These are phyloP conservation scores for Stenopsyche tienmushanensis DNA, from an alignment of 1,140 invertebrate genomes.

Conservation along the genomic window DNA sequence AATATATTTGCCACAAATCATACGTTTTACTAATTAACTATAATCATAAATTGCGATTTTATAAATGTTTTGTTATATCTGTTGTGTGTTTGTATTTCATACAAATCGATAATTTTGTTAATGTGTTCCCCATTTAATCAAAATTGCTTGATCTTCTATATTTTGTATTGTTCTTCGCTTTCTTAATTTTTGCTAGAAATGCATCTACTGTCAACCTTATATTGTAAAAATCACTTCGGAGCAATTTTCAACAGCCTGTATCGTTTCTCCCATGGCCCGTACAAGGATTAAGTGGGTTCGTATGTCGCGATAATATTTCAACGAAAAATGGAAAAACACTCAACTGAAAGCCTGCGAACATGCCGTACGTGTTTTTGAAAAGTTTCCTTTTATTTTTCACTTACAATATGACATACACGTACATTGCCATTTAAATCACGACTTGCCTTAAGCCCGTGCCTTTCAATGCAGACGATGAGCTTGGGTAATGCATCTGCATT, in stretches of 20 bases:
- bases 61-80: too few relatives aligned
- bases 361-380: conserved; percentile 23
- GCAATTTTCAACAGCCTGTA: conserved; percentile 16
- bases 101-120: too few relatives aligned
- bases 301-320: conserved; percentile 35
- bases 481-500: not conserved
- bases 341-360: conserved; percentile 26
- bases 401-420: conserved; percentile 22
- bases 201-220: too few relatives aligned
- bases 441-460: conserved; percentile 5
- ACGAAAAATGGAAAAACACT: conserved; percentile 31
- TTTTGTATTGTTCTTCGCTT: too few relatives aligned
- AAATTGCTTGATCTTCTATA: too few relatives aligned
- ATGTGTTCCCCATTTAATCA: too few relatives aligned
- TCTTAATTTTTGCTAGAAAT: too few relatives aligned
- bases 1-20: too few relatives aligned
- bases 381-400: conserved; percentile 25
- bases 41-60: too few relatives aligned
- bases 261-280: conserved; percentile 1
- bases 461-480: not conserved
- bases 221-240: too few relatives aligned
- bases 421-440: conserved; percentile 8
- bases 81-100: too few relatives aligned
- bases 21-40: too few relatives aligned
- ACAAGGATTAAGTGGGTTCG: conserved; percentile 30